These are phyloP conservation scores for Macrocentrus cingulum DNA, from an alignment of 1,140 invertebrate genomes.

Conservation along the genomic window DNA sequence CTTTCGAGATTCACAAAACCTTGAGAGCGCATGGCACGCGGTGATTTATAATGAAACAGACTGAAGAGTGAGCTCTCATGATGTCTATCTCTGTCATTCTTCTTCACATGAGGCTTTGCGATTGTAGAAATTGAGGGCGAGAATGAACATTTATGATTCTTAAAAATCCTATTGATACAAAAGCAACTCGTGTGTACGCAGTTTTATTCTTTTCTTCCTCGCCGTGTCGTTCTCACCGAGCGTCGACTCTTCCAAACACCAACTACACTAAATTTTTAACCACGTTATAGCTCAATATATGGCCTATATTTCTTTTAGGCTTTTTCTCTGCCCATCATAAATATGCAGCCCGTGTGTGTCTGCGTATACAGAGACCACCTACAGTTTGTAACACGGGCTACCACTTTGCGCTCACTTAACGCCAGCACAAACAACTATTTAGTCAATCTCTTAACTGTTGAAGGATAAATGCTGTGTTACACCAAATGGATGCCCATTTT, in stretches of 20 bases:
- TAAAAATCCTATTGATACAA: neutral
- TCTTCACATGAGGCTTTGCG: neutral
- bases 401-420: slow-evolving; percentile 55
- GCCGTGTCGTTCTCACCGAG: no score
- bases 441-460: slow-evolving; percentile 29
- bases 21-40: slow-evolving; percentile 27
- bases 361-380: slow-evolving; percentile 40
- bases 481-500: slow-evolving; percentile 12
- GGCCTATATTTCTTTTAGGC: neutral
- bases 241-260: neutral
- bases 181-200: neutral
- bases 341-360: neutral
- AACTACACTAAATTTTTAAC: slow-evolving; percentile 1
- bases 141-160: neutral
- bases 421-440: slow-evolving; percentile 44
- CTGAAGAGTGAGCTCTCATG: neutral
- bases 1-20: slow-evolving; percentile 43
- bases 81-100: neutral
- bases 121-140: neutral
- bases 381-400: slow-evolving; percentile 45
- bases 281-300: neutral
- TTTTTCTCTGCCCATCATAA: neutral
- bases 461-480: slow-evolving; percentile 28
- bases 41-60: slow-evolving; percentile 36
- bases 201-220: neutral